phyloP scores from a whole-genome alignment of 2,888 invertebrate genomes.

The Epinotia brunnichana region DNA sequence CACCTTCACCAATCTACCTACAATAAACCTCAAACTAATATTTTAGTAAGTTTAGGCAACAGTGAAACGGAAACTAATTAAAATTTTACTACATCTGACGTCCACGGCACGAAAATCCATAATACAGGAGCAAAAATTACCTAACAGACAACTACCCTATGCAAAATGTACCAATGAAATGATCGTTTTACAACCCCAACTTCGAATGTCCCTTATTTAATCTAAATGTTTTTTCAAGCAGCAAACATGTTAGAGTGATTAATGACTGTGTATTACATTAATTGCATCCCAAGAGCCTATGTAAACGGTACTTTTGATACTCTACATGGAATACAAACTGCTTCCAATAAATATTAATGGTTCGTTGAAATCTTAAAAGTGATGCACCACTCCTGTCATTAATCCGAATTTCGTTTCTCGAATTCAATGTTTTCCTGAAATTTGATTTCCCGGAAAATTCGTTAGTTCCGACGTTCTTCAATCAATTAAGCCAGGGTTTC shows the following conservation, averaged over 20 bases:
- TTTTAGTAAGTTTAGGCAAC: constrained; percentile 1
- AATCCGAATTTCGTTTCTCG: background rate
- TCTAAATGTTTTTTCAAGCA: background rate
- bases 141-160: constrained; percentile 25
- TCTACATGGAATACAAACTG: background rate
- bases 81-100: background rate
- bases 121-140: background rate
- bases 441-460: background rate
- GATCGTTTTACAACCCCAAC: constrained; percentile 13
- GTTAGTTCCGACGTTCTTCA: background rate
- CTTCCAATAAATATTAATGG: background rate
- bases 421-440: background rate
- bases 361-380: background rate
- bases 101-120: background rate
- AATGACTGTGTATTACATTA: background rate
- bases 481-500: background rate
- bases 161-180: constrained; percentile 14
- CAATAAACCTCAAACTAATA: background rate
- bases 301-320: constrained; percentile 1
- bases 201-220: constrained; percentile 2
- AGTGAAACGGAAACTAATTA: background rate
- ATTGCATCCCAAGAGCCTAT: constrained; percentile 9
- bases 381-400: background rate
- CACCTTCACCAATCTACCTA: constrained; percentile 8
- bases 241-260: constrained; percentile 21